Evolutionary conservation across 2,888 invertebrate genomes (phyloP).

Genomic region (Iphiclides podalirius): DNA sequence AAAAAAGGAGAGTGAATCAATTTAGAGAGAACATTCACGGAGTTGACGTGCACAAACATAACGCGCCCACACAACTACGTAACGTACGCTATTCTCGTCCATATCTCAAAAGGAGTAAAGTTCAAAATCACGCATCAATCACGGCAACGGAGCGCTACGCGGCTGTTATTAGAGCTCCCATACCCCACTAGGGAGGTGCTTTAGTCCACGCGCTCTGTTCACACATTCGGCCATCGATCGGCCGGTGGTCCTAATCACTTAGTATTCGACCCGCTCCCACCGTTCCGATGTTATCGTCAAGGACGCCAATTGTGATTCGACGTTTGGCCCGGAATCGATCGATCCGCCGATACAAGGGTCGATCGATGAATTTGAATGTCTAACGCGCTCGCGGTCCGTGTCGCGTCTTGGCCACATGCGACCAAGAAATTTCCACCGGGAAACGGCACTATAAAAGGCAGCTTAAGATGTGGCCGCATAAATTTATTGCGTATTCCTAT

Average conservation of each 20-base stretch:
- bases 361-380: conserved; percentile 61
- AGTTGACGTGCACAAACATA: neutral
- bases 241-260: conserved; percentile 65
- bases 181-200: conserved; percentile 27
- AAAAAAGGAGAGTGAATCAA: conserved; percentile 1
- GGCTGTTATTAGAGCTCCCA: conserved; percentile 20
- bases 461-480: conserved; percentile 8
- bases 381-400: conserved; percentile 22
- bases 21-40: conserved; percentile 3
- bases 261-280: conserved; percentile 60
- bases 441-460: conserved; percentile 23
- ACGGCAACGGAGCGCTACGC: neutral
- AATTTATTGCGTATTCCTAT: no score
- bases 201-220: conserved; percentile 18
- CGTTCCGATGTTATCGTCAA: conserved; percentile 63
- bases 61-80: conserved; percentile 15
- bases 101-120: conserved; percentile 13
- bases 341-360: conserved; percentile 57
- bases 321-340: conserved; percentile 71
- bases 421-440: conserved; percentile 42
- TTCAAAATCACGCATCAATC: conserved; percentile 18
- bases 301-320: conserved; percentile 71
- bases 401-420: conserved; percentile 52
- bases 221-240: conserved; percentile 41
- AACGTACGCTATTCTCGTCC: conserved; percentile 1